Percentiles rank a stretch among this genome's conserved stretches.
These are phyloP conservation scores for Leptopilina drosophilae DNA, from an alignment of 2,888 invertebrate genomes.

Conservation along the genomic window DNA sequence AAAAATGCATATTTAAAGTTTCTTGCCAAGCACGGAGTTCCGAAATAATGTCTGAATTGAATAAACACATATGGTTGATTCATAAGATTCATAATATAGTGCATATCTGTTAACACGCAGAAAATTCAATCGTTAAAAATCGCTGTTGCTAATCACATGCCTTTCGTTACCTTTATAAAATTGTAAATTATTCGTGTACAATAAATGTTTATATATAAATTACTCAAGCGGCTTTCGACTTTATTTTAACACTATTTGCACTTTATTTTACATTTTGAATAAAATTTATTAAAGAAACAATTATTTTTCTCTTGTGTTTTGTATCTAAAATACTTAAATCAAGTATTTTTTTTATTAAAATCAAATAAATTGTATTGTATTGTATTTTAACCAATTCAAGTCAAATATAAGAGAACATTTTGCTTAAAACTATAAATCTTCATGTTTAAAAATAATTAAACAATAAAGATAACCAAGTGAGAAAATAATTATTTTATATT, in stretches of 20 bases:
- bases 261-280: too few relatives aligned
- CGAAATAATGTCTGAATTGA: constrained; percentile 22
- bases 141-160: constrained; percentile 62
- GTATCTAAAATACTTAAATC: too few relatives aligned
- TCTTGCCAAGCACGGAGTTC: constrained; percentile 35
- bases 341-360: too few relatives aligned
- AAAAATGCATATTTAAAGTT: constrained; percentile 26
- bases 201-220: constrained; percentile 64
- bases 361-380: too few relatives aligned
- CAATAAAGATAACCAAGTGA: too few relatives aligned
- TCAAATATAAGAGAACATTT: too few relatives aligned
- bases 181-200: constrained; percentile 58
- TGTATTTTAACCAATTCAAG: too few relatives aligned
- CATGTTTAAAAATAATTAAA: too few relatives aligned
- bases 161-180: constrained; percentile 66
- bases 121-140: constrained; percentile 61
- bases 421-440: too few relatives aligned
- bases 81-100: constrained; percentile 36
- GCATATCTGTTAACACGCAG: constrained; percentile 56
- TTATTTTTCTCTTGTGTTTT: too few relatives aligned
- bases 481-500: too few relatives aligned
- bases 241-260: background rate
- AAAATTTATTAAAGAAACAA: too few relatives aligned
- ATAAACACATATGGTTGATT: constrained; percentile 36
- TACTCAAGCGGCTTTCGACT: background rate